phyloP scores from a whole-genome alignment of 2,797 vertebrate genomes.

The Oreonectes daqikongensis region DNA sequence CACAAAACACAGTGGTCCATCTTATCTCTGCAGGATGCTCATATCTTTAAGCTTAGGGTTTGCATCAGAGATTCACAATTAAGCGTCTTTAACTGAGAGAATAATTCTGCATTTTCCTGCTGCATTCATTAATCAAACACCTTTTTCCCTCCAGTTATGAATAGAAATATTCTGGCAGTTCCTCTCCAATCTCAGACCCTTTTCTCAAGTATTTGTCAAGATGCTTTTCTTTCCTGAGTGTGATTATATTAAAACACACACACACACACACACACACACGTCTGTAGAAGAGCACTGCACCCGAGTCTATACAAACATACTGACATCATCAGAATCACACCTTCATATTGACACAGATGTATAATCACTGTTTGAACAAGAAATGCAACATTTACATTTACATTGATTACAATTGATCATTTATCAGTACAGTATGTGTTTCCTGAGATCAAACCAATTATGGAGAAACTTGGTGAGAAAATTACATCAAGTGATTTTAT shows the following conservation, averaged over 20 bases:
- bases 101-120: background rate
- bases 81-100: background rate
- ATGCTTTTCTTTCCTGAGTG: slow-evolving; percentile 25
- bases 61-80: too few species aligned
- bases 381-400: too few species aligned
- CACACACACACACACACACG: too few species aligned
- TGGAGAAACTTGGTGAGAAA: background rate
- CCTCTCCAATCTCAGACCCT: slow-evolving; percentile 34
- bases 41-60: too few species aligned
- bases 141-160: slow-evolving; percentile 19
- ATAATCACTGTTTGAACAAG: too few species aligned
- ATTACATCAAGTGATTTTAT: too few species aligned
- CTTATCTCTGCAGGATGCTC: too few species aligned
- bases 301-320: slow-evolving; percentile 5
- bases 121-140: slow-evolving; percentile 23
- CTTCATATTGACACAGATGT: background rate
- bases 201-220: slow-evolving; percentile 44
- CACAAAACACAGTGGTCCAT: too few species aligned
- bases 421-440: too few species aligned
- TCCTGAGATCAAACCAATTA: too few species aligned
- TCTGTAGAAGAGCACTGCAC: slow-evolving; percentile 14
- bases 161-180: slow-evolving; percentile 40
- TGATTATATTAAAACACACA: slow-evolving; percentile 40
- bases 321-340: slow-evolving; percentile 2
- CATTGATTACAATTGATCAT: too few species aligned